Evolutionary conservation across 2,113 vertebrate species (phyloP), one percentile per base, ranked within the genome.

Genomic region (Vireo altiloquus): DNA sequence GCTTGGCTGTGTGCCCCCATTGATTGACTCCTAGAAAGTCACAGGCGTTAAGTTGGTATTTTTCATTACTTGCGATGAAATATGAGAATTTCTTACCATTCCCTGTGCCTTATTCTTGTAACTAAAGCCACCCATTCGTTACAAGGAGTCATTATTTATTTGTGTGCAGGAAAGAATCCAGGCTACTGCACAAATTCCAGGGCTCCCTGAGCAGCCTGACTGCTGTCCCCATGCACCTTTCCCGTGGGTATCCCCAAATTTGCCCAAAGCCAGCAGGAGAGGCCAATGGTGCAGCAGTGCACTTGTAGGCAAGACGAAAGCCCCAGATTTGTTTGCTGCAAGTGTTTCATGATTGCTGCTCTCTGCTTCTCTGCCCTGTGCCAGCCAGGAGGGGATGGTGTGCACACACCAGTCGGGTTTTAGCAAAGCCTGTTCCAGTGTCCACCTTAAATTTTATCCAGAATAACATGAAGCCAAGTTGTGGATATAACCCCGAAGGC

Each of bases 381-480:
- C 25, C 42, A 91, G 52, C 20, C 27, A 11, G 33, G 15, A 1
- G 22, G 13, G 31, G 22, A 11, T 22, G 12, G 47, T 35, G 18
- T 61, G 30, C 30, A 10, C 5, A 35, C 53, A 22, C 46, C 79
- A 27, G 19, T 9, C 30, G 54, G 65, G 21, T 40, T 89, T 89
- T 52, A 89, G n/a, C 44, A 89, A 86, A 88, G 12, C 37, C 57
- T 60, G 4, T 57, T 92, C 21, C 10, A 16, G 53, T 89, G 93
- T 96, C 93, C 88, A 93, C 95, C 95, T 97, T 96, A 96, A 96
- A 96, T 83, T 84, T 84, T 87, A 95, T 87, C 87, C 64, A 93
- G 88, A 71, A 88, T 60, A 96, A 77, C 68, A 39, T 42, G 82
- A 93, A 87, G 71, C 9, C 17, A 83, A 87, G 80, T 49, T 87